Evolutionary conservation across 2,797 vertebrate genomes (phyloP), one percentile per base, ranked within the genome.

Genomic region (Poeciliopsis presidionis): DNA sequence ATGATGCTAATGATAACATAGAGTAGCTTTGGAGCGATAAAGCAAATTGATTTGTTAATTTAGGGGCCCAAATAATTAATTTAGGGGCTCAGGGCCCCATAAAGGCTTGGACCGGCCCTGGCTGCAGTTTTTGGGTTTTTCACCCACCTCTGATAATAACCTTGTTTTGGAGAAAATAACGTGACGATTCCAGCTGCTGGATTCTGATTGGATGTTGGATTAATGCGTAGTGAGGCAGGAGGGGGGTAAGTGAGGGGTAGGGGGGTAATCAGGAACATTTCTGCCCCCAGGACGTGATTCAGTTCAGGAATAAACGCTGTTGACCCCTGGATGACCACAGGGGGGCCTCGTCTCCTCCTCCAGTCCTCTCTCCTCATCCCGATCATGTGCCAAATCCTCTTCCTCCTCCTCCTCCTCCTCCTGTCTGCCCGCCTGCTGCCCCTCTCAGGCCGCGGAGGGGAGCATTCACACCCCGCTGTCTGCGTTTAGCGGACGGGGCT

Each of bases 381-480:
- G 41, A 87, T 76, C 84, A 74, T 76, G 59, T 88, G 89, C 93
- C 93, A 93, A 81, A 82, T 73, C 61, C 8, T 55, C 51, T 1
- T 53, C 51, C 8, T 75, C 77, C 72, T 75, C 51, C 22, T 20
- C 51, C 6, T 53, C 22, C 86, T 53, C 70, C 71, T 55, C 53
- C 63, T 76, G 55, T 77, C 85, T 74, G 69, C 76, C 78, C 81
- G 81, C 90, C 95, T 96, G 95, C 94, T 79, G 84, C 84, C 53
- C 78, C 86, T 87, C 84, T 85, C 74, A 69, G 87, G 84, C 94
- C 91, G 92, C 84, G 88, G 87, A 80, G 86, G 78, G 87, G 81
- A 81, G 76, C 91, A 89, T 84, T 92, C 90, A 87, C 82, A 91
- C 92, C 95, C 92, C 93, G 91, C 91, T 90, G 89, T 86, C 85